Evolutionary conservation across 2,888 invertebrate species (phyloP).

Genomic region (Brachypalpus laphriformis): DNA sequence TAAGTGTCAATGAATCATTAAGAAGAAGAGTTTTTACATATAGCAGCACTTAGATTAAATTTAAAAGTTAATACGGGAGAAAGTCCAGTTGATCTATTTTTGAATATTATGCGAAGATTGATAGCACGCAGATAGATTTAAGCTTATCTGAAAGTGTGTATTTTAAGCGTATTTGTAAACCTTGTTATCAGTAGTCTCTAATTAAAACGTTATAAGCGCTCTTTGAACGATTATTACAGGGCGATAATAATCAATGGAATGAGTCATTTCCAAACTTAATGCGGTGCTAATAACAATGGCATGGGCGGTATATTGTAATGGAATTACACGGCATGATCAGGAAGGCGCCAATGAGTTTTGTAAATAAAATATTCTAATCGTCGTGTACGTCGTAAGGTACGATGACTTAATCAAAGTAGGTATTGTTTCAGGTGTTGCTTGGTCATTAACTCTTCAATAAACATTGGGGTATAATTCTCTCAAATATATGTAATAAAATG

Average conservation of each 20-base stretch:
- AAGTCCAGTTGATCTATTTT: constrained; percentile 25
- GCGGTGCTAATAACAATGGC: background rate
- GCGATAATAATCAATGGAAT: background rate
- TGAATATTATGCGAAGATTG: constrained; percentile 17
- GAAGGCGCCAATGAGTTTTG: background rate
- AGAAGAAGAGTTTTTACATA: background rate
- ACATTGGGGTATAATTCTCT: no score
- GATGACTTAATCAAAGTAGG: no score
- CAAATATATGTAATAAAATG: no score
- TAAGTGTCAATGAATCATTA: constrained; percentile 27
- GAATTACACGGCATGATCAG: background rate
- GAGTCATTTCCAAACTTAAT: background rate
- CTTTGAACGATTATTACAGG: background rate
- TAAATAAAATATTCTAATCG: no score
- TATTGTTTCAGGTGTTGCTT: no score
- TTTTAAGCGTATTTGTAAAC: background rate
- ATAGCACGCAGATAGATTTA: constrained; percentile 9
- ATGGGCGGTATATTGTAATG: no score
- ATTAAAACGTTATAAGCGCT: background rate
- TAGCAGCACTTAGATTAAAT: background rate
- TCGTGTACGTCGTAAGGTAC: no score
- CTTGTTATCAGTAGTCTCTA: background rate
- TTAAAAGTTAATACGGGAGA: background rate
- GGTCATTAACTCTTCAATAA: no score
- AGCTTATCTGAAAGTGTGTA: background rate